A percentile compares a stretch with the other conserved stretches of the same genome.
phyloP scores from a whole-genome alignment of 2,888 invertebrate genomes.

The Cephus sareptanus region DNA sequence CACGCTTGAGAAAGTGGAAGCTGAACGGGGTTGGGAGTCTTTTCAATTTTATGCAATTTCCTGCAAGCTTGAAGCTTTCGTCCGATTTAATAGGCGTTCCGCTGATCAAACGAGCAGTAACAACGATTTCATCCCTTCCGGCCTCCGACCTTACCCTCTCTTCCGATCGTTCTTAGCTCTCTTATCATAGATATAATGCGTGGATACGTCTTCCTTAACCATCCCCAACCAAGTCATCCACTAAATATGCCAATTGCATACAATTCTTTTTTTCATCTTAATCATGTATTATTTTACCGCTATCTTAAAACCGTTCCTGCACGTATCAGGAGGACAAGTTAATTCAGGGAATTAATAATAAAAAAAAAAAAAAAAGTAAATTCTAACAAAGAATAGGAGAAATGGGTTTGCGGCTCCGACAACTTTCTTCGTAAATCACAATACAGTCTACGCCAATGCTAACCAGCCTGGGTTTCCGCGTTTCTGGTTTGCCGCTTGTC shows the following conservation, averaged over 20 bases:
- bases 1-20: background rate
- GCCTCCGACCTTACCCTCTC: no score
- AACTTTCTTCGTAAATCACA: slow-evolving; percentile 54
- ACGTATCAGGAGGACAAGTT: background rate
- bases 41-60: slow-evolving; percentile 55
- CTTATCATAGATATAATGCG: background rate
- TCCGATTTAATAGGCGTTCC: slow-evolving; percentile 47
- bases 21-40: slow-evolving; percentile 15
- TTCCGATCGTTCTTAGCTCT: background rate
- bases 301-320: background rate
- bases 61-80: slow-evolving; percentile 40
- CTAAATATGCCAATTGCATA: background rate
- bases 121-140: slow-evolving; percentile 27
- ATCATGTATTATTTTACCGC: background rate
- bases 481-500: background rate
- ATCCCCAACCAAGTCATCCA: background rate
- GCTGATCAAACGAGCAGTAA: slow-evolving; percentile 46
- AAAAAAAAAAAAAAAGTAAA: background rate
- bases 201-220: slow-evolving; percentile 10
- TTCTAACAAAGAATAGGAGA: background rate
- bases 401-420: slow-evolving; percentile 27
- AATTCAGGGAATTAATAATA: background rate
- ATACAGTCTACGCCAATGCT: slow-evolving; percentile 27
- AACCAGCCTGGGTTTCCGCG: background rate
- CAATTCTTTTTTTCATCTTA: background rate